Evolutionary conservation across 2,797 vertebrate species (phyloP).

Genomic region (Poeciliopsis paucimaculata): DNA sequence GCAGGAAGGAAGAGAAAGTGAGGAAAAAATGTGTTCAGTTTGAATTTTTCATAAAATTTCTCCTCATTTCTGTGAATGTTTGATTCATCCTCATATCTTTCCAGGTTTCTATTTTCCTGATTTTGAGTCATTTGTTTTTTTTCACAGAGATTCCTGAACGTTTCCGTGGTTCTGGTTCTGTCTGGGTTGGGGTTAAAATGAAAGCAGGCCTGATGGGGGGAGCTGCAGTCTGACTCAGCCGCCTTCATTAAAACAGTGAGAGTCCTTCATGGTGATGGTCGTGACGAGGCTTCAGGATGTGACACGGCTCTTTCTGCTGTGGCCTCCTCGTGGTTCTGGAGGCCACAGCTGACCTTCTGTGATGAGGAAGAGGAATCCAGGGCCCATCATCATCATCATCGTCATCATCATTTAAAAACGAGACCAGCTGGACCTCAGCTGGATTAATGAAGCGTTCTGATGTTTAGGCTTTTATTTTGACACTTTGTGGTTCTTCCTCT

Average conservation of each 20-base stretch:
- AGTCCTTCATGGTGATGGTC: slow-evolving; percentile 43
- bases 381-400: background rate
- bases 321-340: slow-evolving; percentile 43
- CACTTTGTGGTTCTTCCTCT: no score
- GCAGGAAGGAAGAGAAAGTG: background rate
- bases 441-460: no score
- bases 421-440: no score
- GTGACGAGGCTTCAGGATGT: slow-evolving; percentile 39
- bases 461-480: no score
- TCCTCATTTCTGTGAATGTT: background rate
- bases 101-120: background rate
- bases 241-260: slow-evolving; percentile 69
- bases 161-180: background rate
- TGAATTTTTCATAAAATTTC: background rate
- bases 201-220: no score
- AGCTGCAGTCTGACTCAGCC: slow-evolving; percentile 26
- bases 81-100: background rate
- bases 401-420: no score
- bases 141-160: no score
- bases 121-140: background rate
- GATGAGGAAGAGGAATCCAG: slow-evolving; percentile 47
- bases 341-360: slow-evolving; percentile 61
- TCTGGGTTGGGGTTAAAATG: no score
- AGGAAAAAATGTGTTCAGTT: background rate
- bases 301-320: slow-evolving; percentile 46